Evolutionary conservation across 2,113 vertebrate species (phyloP).

Genomic region (Nestor notabilis): DNA sequence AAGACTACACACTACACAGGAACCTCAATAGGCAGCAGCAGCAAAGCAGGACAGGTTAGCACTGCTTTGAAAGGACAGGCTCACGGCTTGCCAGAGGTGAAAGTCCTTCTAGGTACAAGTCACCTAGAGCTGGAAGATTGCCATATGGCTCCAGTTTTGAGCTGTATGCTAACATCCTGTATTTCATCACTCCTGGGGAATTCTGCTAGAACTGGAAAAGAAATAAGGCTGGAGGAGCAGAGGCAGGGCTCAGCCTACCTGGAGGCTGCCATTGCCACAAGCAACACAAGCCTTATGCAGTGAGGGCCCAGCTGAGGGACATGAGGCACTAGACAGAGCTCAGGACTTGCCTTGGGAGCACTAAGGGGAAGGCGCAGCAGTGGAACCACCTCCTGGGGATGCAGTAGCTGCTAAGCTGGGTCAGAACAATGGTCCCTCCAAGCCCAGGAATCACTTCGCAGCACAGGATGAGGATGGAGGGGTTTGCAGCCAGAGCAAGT

Average conservation of each 20-base stretch:
- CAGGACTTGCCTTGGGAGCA: background rate
- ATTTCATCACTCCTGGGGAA: background rate
- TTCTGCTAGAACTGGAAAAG: background rate
- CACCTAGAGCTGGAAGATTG: background rate
- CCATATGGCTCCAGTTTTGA: background rate
- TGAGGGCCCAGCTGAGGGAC: background rate
- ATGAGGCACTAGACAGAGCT: background rate
- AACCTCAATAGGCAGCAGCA: background rate
- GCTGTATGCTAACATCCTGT: background rate
- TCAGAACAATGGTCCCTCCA: background rate
- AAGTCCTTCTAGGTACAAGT: background rate
- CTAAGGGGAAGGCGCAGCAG: background rate
- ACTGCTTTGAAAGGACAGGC: accelerated
- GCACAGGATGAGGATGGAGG: background rate
- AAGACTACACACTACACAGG: accelerated
- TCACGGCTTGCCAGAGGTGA: background rate
- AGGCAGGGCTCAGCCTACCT: background rate
- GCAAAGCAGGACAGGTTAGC: accelerated
- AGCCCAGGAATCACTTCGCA: background rate
- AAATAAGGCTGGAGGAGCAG: background rate
- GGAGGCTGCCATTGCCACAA: background rate
- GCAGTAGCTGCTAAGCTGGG: background rate
- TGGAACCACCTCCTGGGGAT: background rate
- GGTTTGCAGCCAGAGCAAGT: background rate
- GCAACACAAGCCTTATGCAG: background rate